These are phyloP conservation scores for Hemaris fuciformis DNA, from an alignment of 2,888 invertebrate genomes.

Conservation along the genomic window DNA sequence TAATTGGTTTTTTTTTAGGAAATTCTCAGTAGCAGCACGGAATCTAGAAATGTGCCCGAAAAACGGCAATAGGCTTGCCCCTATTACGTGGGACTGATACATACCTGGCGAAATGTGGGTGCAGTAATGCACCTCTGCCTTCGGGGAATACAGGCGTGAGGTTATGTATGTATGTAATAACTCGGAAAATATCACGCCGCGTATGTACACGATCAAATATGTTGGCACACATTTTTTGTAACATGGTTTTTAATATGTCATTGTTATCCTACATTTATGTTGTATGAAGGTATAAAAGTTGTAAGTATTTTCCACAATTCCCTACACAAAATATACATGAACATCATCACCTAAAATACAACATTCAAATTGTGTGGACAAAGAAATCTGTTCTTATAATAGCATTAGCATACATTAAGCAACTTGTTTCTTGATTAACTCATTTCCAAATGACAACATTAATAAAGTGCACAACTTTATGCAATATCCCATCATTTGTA, in stretches of 20 bases:
- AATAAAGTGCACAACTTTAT: not conserved
- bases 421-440: not conserved
- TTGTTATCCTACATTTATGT: not conserved
- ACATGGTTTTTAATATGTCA: not conserved
- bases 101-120: too few species aligned
- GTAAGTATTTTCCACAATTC: not conserved
- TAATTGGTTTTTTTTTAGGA: too few species aligned
- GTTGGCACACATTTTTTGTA: not conserved
- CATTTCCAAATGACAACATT: not conserved
- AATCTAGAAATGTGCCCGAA: too few species aligned
- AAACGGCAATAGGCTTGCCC: too few species aligned
- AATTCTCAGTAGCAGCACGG: too few species aligned
- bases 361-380: not conserved
- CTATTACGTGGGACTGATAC: too few species aligned
- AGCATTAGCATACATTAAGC: not conserved
- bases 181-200: too few species aligned
- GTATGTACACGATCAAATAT: too few species aligned
- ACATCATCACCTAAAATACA: not conserved
- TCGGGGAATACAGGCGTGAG: too few species aligned
- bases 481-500: not conserved
- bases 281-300: not conserved
- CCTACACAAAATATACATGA: not conserved
- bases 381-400: not conserved
- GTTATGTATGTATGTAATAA: too few species aligned
- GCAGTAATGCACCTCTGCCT: too few species aligned